Percentiles rank a stretch among this genome's conserved stretches.
phyloP scores from a whole-genome alignment of 2,888 invertebrate species.

The Nemapogon koenigi region DNA sequence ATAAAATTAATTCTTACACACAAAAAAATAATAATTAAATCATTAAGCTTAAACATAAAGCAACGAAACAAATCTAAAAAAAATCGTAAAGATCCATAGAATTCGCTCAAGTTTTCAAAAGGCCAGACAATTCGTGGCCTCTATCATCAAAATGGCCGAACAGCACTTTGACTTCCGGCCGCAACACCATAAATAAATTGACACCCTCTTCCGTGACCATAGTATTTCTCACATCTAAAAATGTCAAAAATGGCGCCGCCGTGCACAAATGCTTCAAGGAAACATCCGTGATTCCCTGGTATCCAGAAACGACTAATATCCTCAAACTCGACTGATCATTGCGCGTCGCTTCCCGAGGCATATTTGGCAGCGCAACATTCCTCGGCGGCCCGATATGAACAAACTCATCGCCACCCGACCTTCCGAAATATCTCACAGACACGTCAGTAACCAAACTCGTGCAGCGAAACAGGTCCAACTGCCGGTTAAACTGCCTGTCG shows the following conservation, averaged over 20 bases:
- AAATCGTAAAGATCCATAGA: too few relatives aligned
- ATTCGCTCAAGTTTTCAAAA: too few relatives aligned
- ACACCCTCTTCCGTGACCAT: slow-evolving; percentile 68
- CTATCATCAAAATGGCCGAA: slow-evolving; percentile 16
- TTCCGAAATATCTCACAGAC: slow-evolving; percentile 35
- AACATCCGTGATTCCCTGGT: slow-evolving; percentile 66
- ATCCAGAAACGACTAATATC: slow-evolving; percentile 63
- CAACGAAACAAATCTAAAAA: too few relatives aligned
- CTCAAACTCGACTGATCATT: slow-evolving; percentile 54
- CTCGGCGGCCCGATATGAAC: slow-evolving; percentile 30
- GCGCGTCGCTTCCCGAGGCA: slow-evolving; percentile 16
- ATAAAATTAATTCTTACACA: too few relatives aligned
- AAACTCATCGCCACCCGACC: slow-evolving; percentile 34
- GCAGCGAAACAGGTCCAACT: slow-evolving; percentile 22
- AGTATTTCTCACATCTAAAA: slow-evolving; percentile 72
- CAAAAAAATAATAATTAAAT: too few relatives aligned
- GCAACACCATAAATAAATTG: slow-evolving; percentile 60
- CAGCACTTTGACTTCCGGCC: slow-evolving; percentile 64
- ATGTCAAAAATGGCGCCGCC: slow-evolving; percentile 63
- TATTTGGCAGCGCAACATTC: slow-evolving; percentile 14
- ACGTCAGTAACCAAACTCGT: slow-evolving; percentile 38
- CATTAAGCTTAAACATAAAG: too few relatives aligned
- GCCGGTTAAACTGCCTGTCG: slow-evolving; percentile 9
- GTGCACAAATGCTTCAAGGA: slow-evolving; percentile 67
- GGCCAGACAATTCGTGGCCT: too few relatives aligned